Percentiles rank a stretch among this genome's conserved stretches.
Evolutionary conservation across 2,888 invertebrate genomes (phyloP).

Genomic region (Strigamia transsilvanica): DNA sequence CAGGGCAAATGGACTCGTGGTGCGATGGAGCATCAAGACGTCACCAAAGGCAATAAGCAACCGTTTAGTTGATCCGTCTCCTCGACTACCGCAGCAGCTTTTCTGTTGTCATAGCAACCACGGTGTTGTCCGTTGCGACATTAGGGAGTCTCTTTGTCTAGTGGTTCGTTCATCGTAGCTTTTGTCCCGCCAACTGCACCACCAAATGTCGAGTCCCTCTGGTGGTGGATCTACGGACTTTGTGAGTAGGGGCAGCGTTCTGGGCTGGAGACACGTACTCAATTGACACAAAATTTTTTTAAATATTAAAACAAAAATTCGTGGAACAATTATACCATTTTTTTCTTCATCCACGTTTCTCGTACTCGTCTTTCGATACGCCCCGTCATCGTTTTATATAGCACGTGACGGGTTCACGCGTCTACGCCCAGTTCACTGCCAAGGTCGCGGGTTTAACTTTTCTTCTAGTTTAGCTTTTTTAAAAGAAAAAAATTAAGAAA

Average conservation of each 20-base stretch:
- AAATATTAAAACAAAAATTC: background rate
- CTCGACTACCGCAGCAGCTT: conserved; percentile 26
- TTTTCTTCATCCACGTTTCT: conserved; percentile 6
- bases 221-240: conserved; percentile 26
- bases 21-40: conserved; percentile 26
- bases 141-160: conserved; percentile 26
- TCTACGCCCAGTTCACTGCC: conserved; percentile 54
- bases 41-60: conserved; percentile 25
- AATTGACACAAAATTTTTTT: background rate
- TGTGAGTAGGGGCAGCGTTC: conserved; percentile 29
- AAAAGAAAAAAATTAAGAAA: conserved; percentile 25
- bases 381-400: conserved; percentile 26
- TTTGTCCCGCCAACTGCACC: conserved; percentile 26
- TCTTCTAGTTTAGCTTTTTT: conserved; percentile 46
- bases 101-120: conserved; percentile 26
- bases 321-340: conserved; percentile 24
- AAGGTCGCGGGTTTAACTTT: conserved; percentile 54
- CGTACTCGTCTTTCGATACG: conserved; percentile 30
- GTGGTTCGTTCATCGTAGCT: conserved; percentile 26
- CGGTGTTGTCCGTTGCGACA: conserved; percentile 30
- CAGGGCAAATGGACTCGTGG: conserved; percentile 21
- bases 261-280: conserved; percentile 13
- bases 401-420: conserved; percentile 3
- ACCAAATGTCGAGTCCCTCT: conserved; percentile 30
- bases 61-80: conserved; percentile 30